Evolutionary conservation across 2,113 vertebrate genomes (phyloP), one percentile per base, ranked within the genome.

Genomic region (Aepyceros melampus): DNA sequence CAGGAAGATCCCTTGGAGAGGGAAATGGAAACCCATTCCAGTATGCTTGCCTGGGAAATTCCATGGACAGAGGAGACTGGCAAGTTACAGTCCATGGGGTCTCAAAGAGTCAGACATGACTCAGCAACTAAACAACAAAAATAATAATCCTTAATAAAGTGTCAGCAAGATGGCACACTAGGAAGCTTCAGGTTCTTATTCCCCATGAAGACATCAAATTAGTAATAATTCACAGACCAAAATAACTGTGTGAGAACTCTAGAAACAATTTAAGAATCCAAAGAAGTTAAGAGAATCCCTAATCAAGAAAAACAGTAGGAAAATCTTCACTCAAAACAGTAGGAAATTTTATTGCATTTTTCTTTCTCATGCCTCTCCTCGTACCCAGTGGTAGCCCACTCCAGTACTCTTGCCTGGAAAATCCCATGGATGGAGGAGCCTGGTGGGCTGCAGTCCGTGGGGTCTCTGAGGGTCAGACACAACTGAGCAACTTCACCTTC

Each of bases 91-190:
- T 40, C n/a, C 10, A 71, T 1, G 10, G 19, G n/a, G 10, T 23
- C 5, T 0, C n/a, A 23, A 36, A 71, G n/a, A 71, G n/a, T 40
- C 67, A 40, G n/a, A 40, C n/a, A 36, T 0, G 10, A 71, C n/a
- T 71, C 67, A 71, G 19, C n/a, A 71, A 1, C 10, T 23, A 12
- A 71, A 71, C n/a, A 36, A 8, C 64, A 71, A 71, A 9, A 36
- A 71, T 23, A 23, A 71, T 40, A 71, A 40, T 23, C n/a, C 67
- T 40, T 23, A 40, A 71, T 71, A 40, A 40, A 71, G 19, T 49
- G 43, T 47, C 58, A 64, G 19, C 11, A n/a, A 64, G 51, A 89
- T 23, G 11, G 3, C 13, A 43, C 1, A 56, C 17, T 33, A 16
- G n/a, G 25, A 74, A 43, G 9, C 7, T 43, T 40, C 6, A 78